Base-by-base conservation (phyloP, 1,140 invertebrate species). In the Drosophila tristis region DNA sequence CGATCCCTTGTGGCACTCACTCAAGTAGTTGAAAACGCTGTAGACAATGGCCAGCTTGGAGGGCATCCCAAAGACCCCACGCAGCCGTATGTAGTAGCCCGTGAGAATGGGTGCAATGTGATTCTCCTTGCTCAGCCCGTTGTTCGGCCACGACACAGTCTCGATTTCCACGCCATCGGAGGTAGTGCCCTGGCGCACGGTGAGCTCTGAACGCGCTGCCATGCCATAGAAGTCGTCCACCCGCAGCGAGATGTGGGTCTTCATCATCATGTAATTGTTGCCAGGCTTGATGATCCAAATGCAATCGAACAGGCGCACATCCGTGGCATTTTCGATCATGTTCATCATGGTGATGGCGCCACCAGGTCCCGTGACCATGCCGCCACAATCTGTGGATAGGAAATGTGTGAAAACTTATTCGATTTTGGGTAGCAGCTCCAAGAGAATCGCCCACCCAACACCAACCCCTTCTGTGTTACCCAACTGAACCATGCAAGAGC, bases 311-410 rank as follows among this genome's bases (percentile, higher is more conserved):
- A 87, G 74, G 2, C 89, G 66, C 0, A 93, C 93, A 80, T 94
- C 94, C 0, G 93, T 92, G 2, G 93, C 93, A 63, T 94, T 93
- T 48, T 92, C 92, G 6, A 95, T 94, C 95, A 96, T 96, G 74
- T 96, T 94, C 94, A 96, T 95, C 95, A 96, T 96, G 7, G 95
- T 96, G 25, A 96, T 96, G 9, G 94, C 94, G 0, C 96, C 96
- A 3, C 96, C 95, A 13, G 95, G 93, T 81, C 96, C 95, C 50
- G 95, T 95, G 3, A 96, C 95, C 82, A 94, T 94, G 53, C 96
- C 96, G 15, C 95, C 96, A 73, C 96, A 96, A 89, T 95, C 95
- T 92, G 25, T 1, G 16, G 31, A 31, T 31, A 2, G 8, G 29
- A 3, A 35, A 4, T 4, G 31, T 11, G 9, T 39, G 1, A 39